Evolutionary conservation across 2,888 invertebrate genomes (phyloP), one percentile per base, ranked within the genome.

Genomic region (Trimorus sp.): DNA sequence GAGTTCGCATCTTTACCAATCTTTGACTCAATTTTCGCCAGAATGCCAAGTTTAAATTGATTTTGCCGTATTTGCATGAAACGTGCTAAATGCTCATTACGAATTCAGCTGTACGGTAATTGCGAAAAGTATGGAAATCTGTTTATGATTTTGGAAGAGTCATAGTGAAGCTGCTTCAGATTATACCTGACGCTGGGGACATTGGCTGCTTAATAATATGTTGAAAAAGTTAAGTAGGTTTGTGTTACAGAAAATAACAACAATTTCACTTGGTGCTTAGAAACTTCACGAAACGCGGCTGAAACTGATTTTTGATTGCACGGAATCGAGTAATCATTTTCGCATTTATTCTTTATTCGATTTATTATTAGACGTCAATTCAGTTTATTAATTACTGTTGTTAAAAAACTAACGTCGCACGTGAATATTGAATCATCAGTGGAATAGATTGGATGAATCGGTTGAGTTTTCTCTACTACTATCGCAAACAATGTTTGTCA

Each of bases 1-100:
- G 51, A 63, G 16, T 26, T 9, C 53, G 53, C 48, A 26, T 40
- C 58, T 40, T 42, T 40, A 7, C 54, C 40, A 53, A 54, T 68
- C 15, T 49, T 68, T 37, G 12, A 56, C 37, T 37, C 36, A 56
- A 56, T 37, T 37, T 37, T 12, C 8, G 37, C 9, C 37, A 56
- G 56, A 36, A 56, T 56, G 56, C 37, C 36, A 37, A 37, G 36
- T 26, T 26, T 26, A 26, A 15, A 53, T 45, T 45, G 12, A 45
- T 45, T 45, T 26, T 26, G 26, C 26, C 26, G 26, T 26, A 53
- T 53, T 53, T 53, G 53, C 53, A 53, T 53, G 53, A 26, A 8
- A 53, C 26, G 26, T 53, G 15, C 26, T 26, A 26, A 5, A 53
- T 53, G 15, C 16, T 53, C 15, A 15, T 53, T 53, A 15, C 53